Evolutionary conservation across 2,113 vertebrate genomes (phyloP), one percentile per base, ranked within the genome.

Genomic region (Paradisaea rubra): DNA sequence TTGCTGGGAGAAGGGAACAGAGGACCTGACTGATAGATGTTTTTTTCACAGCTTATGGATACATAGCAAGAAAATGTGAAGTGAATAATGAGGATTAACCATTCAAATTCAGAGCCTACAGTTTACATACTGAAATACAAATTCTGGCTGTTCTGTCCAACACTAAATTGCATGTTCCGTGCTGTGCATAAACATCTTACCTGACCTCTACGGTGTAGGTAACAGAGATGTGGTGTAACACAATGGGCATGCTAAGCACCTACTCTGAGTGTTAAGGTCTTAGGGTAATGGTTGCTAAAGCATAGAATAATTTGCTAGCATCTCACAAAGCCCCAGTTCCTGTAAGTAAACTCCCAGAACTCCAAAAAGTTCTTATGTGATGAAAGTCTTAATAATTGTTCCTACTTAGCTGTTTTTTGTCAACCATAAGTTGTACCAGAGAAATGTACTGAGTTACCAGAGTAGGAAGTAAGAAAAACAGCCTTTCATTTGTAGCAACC

Each of bases 231-330:
- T 42, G 39, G 16, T 56, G 4, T 41, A 35, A 53, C 35, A 57
- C 0, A 3, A 28, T 20, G 21, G 57, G 25, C 74, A 42, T 64
- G 41, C 47, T 86, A 44, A 80, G 59, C 79, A 94, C 63, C 30
- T 77, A 21, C 54, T 89, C 42, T 28, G 61, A 80, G 61, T 47
- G 25, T 92, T 96, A 84, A 95, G 47, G 18, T 76, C 37, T 59
- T 78, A 89, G 52, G 19, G 66, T 82, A 91, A 76, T 42, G 17
- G 31, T 86, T 88, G 53, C 63, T 94, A 89, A 97, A 82, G n/a
- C 74, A 52, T 4, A 59, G 45, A 90, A 47, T 73, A 93, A 65
- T 89, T 87, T 81, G 39, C 73, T 63, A 95, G 37, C 52, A 68
- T 81, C 81, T 80, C 33, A 88, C 18, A 70, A 72, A 93, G 64